Evolutionary conservation across 2,113 vertebrate species (phyloP), one percentile per base, ranked within the genome.

Genomic region (Scomber scombrus): DNA sequence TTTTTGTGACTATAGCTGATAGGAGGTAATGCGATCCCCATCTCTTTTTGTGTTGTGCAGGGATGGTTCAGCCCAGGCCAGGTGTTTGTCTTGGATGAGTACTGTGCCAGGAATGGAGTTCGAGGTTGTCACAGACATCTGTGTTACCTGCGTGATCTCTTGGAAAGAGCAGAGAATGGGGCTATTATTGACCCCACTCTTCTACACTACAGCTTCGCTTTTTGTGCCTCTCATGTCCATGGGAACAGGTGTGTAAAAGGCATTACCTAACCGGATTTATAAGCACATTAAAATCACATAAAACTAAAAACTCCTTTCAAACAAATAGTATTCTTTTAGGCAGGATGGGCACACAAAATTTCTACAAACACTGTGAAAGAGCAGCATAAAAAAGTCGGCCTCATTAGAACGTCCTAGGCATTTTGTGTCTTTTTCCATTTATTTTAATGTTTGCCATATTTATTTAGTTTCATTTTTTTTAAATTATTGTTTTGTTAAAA

Each of bases 41-140:
- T 64, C 1, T 88, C 54, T 74, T 26, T 84, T 71, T 79, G 21
- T 78, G 89, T 85, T 52, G 51, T 87, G 76, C 93, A 99, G 98
- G 98, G 98, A 92, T 99, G 98, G 98, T 99, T 99, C 93, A 99
- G 98, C 92, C 98, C 98, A 23, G 98, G 98, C 88, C 98, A 99
- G 94, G 98, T 99, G 90, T 99, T 99, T 95, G 98, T 99, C 77
- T 94, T 99, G 93, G 98, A 99, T 76, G 98, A 99, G 88, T 99
- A 99, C 89, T 99, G 98, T 57, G 97, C 98, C 90, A 96, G 98
- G 82, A 99, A 99, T 1, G 98, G 98, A 87, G 98, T 99, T 73
- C 95, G 98, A 85, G 98, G 98, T 83, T 99, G 98, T 92, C 98
- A 99, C 92, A 96, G 98, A 90, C 98, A 99, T 93, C 96, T 99